These are phyloP conservation scores for Catalaphyllia jardinei DNA, from an alignment of 64 coral and sea anemone species.

Conservation along the genomic window DNA sequence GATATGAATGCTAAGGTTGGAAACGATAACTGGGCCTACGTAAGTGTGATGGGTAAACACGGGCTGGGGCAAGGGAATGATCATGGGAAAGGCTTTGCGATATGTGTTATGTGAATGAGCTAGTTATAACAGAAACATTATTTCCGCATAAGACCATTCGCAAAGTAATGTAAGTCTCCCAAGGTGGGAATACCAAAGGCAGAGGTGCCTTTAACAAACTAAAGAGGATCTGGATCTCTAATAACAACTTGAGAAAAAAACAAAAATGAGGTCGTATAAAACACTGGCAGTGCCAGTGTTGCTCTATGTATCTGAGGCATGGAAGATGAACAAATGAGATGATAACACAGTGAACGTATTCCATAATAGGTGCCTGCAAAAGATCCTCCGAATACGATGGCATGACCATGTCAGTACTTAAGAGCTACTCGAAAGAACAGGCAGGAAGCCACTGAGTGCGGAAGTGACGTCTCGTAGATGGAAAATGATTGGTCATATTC, in stretches of 20 bases:
- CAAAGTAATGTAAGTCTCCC: conserved; percentile 14
- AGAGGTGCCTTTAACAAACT: too few species aligned
- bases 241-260: too few species aligned
- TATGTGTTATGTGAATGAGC: conserved; percentile 41
- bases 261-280: not conserved
- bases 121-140: conserved; percentile 38
- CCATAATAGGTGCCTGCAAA: not conserved
- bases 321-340: not conserved
- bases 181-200: conserved; percentile 16
- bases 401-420: not conserved
- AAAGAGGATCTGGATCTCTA: too few species aligned
- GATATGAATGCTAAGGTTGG: not conserved
- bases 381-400: not conserved
- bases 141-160: conserved; percentile 21
- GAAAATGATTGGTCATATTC: too few species aligned
- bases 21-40: too few species aligned
- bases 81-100: conserved; percentile 40
- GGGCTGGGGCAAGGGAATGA: conserved; percentile 41
- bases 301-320: not conserved
- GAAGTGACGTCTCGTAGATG: too few species aligned
- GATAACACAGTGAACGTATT: not conserved
- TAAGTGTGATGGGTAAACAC: not conserved
- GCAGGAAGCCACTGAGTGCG: too few species aligned
- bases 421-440: too few species aligned
- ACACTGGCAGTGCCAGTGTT: not conserved